Evolutionary conservation across 2,888 invertebrate species (phyloP).

Genomic region (Pherbina coryleti): DNA sequence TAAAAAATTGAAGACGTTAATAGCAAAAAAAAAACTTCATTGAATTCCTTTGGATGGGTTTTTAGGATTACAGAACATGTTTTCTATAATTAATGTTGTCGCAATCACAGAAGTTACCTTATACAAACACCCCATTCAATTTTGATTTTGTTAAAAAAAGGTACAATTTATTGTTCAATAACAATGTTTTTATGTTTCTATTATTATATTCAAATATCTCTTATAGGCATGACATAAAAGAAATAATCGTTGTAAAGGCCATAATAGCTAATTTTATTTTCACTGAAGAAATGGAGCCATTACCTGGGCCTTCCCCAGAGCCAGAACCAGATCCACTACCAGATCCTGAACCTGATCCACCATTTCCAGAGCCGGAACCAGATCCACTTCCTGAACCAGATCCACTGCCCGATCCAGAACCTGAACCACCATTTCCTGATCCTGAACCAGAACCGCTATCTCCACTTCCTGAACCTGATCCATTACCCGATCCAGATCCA

Average conservation of each 20-base stretch:
- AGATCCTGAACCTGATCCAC: background rate
- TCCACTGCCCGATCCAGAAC: slow-evolving; percentile 16
- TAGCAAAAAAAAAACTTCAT: too few relatives aligned
- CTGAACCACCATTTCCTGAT: slow-evolving; percentile 31
- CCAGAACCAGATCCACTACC: background rate
- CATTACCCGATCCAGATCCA: slow-evolving; percentile 16
- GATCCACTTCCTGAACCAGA: background rate
- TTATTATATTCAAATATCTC: background rate
- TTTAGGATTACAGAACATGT: too few relatives aligned
- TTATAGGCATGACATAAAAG: background rate
- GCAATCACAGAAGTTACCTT: too few relatives aligned
- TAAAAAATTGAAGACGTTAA: too few relatives aligned
- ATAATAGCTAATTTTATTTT: background rate
- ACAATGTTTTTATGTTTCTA: background rate
- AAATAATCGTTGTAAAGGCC: background rate
- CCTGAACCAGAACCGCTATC: slow-evolving; percentile 24
- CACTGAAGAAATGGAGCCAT: background rate
- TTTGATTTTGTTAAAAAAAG: too few relatives aligned
- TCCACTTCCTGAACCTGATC: background rate
- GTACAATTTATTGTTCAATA: too few relatives aligned
- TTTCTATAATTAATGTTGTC: too few relatives aligned
- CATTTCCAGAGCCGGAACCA: slow-evolving; percentile 23
- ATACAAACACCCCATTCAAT: too few relatives aligned
- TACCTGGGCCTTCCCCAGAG: too few relatives aligned
- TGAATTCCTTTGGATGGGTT: too few relatives aligned